Conservation (phyloP, 2,888 invertebrate species). For the Myopa tessellatipennis region DNA sequence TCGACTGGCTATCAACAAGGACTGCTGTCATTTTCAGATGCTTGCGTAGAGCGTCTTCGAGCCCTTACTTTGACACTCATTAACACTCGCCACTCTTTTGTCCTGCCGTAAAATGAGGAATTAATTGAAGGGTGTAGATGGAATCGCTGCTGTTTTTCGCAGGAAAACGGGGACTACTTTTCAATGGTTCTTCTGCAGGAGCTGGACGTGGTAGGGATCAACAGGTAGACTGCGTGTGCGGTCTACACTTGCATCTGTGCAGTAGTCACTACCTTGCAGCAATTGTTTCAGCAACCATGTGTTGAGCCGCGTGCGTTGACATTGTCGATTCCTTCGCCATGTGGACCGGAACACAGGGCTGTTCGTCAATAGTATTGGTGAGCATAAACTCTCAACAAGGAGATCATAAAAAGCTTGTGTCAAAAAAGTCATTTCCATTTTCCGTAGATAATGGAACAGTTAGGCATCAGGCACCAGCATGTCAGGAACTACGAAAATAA, state of each 20-base stretch:
- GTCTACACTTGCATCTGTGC: conserved; percentile 5
- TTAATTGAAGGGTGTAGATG: neutral
- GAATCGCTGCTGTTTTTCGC: neutral
- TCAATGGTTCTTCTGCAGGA: neutral
- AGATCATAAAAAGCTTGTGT: conserved; percentile 1
- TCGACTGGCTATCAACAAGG: too few relatives aligned
- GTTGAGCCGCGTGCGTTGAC: neutral
- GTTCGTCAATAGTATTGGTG: neutral
- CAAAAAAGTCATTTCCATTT: neutral
- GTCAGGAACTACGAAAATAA: neutral
- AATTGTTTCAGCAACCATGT: conserved; percentile 22
- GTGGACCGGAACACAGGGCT: too few relatives aligned
- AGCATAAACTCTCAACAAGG: neutral
- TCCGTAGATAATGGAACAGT: neutral
- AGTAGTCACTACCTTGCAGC: conserved; percentile 13
- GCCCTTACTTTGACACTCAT: too few relatives aligned
- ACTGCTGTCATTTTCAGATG: too few relatives aligned
- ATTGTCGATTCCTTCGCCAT: neutral
- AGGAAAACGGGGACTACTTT: neutral
- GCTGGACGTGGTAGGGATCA: neutral
- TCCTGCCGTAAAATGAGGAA: too few relatives aligned
- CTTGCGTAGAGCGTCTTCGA: too few relatives aligned
- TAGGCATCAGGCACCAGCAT: neutral
- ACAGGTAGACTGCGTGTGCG: neutral
- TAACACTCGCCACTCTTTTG: too few relatives aligned